Conservation (phyloP, 1,140 invertebrate species). For the Nasonia vitripennis region DNA sequence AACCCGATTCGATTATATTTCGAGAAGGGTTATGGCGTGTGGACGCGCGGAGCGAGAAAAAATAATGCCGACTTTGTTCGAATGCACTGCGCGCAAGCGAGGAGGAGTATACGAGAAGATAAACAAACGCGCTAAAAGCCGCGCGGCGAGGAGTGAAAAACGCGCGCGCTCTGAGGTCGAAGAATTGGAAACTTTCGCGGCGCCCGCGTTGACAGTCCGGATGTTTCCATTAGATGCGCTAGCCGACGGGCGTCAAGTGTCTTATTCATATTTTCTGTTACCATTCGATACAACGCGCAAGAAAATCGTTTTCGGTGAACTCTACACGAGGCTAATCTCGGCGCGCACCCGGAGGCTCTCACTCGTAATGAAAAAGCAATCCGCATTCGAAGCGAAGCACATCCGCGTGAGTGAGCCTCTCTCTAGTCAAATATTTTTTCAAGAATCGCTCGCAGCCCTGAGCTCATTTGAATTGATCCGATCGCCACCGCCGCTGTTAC, state of each 20-base stretch:
- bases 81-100: neutral
- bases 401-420: neutral
- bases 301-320: slow-evolving; percentile 10
- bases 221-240: slow-evolving; percentile 8
- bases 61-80: neutral
- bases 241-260: neutral
- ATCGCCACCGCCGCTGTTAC: slow-evolving; percentile 13
- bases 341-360: neutral
- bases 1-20: neutral
- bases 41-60: neutral
- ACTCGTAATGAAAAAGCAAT: slow-evolving; percentile 45
- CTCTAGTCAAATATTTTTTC: slow-evolving; percentile 49
- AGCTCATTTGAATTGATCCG: slow-evolving; percentile 47
- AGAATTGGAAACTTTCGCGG: slow-evolving; percentile 3
- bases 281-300: no score
- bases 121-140: slow-evolving; percentile 13
- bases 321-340: neutral
- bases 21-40: neutral
- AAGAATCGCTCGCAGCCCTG: slow-evolving; percentile 18
- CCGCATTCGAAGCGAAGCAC: slow-evolving; percentile 11
- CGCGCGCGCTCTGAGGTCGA: neutral
- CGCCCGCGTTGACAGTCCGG: neutral
- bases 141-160: neutral
- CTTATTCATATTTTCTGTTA: neutral
- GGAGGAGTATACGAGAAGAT: neutral